A percentile compares a stretch with the other conserved stretches of the same genome.
These are phyloP conservation scores for Rhagonycha fulva DNA, from an alignment of 2,888 invertebrate species.

Conservation along the genomic window DNA sequence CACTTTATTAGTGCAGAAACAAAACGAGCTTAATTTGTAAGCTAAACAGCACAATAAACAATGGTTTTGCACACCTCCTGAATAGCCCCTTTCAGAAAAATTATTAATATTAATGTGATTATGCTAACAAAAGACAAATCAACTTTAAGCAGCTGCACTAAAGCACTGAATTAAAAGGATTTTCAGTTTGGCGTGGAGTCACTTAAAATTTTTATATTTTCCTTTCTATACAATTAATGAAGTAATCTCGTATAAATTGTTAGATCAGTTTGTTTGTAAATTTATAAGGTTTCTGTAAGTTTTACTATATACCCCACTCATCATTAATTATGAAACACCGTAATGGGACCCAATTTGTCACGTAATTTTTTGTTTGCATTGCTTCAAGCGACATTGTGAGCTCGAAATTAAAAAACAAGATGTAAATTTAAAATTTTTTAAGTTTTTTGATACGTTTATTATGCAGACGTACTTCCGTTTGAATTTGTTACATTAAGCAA, in stretches of 20 bases:
- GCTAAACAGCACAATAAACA: not conserved
- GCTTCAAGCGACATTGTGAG: not conserved
- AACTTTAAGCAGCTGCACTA: not conserved
- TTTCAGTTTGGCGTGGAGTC: not conserved
- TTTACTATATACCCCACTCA: not conserved
- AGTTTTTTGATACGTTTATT: conserved; percentile 16
- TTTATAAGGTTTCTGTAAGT: not conserved
- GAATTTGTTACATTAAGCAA: conserved; percentile 21
- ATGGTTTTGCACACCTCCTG: not conserved
- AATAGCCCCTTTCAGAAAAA: not conserved
- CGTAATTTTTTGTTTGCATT: not conserved
- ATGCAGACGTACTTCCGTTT: conserved; percentile 7
- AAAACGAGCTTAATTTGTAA: not conserved
- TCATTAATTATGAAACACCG: not conserved
- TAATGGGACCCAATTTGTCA: not conserved
- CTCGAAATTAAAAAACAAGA: not conserved
- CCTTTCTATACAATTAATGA: not conserved
- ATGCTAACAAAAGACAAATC: not conserved
- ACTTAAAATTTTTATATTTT: not conserved
- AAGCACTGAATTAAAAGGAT: not conserved
- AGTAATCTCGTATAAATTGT: not conserved
- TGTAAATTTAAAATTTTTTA: not conserved
- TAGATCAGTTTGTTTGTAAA: not conserved
- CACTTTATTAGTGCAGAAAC: not conserved
- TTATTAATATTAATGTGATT: not conserved